Percentiles rank a stretch among this genome's conserved stretches.
phyloP scores from a whole-genome alignment of 1,140 invertebrate genomes.

The Lepidostoma basale region DNA sequence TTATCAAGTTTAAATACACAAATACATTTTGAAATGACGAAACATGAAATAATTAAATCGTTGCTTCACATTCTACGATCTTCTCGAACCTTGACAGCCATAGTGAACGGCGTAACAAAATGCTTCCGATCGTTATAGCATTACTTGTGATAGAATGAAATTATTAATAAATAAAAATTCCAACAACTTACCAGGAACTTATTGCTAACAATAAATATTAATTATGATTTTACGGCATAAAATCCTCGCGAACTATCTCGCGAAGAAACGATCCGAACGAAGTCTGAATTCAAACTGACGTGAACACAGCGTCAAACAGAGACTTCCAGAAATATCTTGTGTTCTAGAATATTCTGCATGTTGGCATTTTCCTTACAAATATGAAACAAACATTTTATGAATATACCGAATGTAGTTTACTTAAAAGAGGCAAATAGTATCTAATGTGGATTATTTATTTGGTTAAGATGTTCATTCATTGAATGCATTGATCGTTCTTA shows the following conservation, averaged over 20 bases:
- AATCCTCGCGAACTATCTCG: background rate
- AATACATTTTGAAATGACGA: constrained; percentile 9
- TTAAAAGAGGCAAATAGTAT: no score
- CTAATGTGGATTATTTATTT: no score
- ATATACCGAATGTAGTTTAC: no score
- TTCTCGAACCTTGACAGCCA: constrained; percentile 33
- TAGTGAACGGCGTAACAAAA: background rate
- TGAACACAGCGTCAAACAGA: constrained; percentile 13
- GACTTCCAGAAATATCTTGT: constrained; percentile 8
- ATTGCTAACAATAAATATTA: constrained; percentile 22
- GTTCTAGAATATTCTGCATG: constrained; percentile 29
- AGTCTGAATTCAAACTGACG: constrained; percentile 27
- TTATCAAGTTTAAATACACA: background rate
- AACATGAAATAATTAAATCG: constrained; percentile 10
- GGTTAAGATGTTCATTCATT: no score
- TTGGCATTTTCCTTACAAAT: constrained; percentile 14
- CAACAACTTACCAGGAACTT: background rate
- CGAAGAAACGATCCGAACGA: background rate
- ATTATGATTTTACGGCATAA: background rate
- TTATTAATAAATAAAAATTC: background rate
- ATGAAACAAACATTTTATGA: no score
- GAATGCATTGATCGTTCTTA: no score
- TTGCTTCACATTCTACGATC: constrained; percentile 16
- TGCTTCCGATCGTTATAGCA: background rate
- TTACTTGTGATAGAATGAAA: background rate